Conservation (phyloP, 2,797 vertebrate genomes). For the Thaleichthys pacificus region DNA sequence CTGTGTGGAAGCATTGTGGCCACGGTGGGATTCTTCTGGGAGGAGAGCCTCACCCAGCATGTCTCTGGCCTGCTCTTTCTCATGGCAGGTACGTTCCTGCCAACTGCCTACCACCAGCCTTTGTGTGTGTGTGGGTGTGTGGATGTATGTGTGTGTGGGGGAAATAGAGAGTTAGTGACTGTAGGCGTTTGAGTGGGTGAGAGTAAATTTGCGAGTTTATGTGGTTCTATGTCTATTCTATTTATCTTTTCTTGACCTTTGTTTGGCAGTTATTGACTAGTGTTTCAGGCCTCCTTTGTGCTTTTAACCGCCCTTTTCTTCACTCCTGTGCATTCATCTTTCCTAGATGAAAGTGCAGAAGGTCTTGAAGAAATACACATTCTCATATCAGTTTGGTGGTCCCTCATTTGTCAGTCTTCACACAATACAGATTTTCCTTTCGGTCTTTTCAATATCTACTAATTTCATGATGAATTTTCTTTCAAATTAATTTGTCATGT, state of each 20-base stretch:
- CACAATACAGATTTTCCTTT: too few species aligned
- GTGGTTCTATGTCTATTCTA: not conserved
- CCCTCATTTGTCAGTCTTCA: too few species aligned
- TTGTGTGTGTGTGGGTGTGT: constrained; percentile 3
- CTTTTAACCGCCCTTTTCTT: not conserved
- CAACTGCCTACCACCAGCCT: not conserved
- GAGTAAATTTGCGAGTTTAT: not conserved
- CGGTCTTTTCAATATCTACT: too few species aligned
- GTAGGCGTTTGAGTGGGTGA: constrained; percentile 2
- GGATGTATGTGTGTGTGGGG: not conserved
- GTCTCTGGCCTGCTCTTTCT: constrained; percentile 85
- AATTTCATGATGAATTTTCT: too few species aligned
- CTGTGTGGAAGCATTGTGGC: constrained; percentile 81
- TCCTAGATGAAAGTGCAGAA: not conserved
- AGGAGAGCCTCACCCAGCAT: constrained; percentile 85
- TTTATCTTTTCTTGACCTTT: not conserved
- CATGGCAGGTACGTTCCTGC: constrained; percentile 80
- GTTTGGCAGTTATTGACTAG: not conserved
- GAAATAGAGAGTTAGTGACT: not conserved
- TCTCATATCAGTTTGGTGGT: too few species aligned
- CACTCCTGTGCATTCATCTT: constrained; percentile 1
- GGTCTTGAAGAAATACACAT: too few species aligned
- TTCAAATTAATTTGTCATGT: too few species aligned
- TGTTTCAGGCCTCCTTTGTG: not conserved
- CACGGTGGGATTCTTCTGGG: constrained; percentile 83